A percentile compares a stretch with the other conserved stretches of the same genome.
Evolutionary conservation across 2,888 invertebrate species (phyloP).

Genomic region (Trachelus stipa): DNA sequence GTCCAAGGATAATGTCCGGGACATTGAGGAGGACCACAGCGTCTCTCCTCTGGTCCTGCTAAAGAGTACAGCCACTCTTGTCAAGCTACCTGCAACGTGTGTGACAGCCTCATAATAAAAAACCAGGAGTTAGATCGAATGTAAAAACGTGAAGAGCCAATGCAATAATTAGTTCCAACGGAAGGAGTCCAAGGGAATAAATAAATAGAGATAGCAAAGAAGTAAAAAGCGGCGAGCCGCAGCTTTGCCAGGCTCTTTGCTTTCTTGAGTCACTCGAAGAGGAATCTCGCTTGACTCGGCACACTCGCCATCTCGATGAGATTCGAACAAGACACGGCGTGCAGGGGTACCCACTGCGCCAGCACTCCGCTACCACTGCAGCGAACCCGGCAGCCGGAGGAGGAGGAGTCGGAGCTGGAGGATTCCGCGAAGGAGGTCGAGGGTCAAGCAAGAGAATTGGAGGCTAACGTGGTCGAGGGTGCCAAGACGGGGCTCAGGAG

Average conservation of each 20-base stretch:
- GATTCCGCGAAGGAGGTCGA: constrained; percentile 51
- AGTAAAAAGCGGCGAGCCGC: constrained; percentile 15
- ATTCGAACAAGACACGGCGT: constrained; percentile 74
- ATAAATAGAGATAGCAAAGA: constrained; percentile 18
- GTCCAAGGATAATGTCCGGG: not conserved
- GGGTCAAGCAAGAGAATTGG: constrained; percentile 42
- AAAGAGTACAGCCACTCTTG: not conserved
- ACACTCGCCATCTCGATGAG: constrained; percentile 77
- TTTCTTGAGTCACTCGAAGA: constrained; percentile 66
- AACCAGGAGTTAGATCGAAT: not conserved
- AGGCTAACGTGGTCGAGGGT: constrained; percentile 61
- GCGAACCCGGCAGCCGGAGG: constrained; percentile 16
- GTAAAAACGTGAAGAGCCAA: not conserved
- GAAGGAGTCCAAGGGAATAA: constrained; percentile 33
- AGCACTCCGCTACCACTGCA: constrained; percentile 68
- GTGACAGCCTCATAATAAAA: not conserved
- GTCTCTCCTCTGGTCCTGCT: not conserved
- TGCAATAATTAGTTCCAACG: not conserved
- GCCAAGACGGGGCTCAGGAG: constrained; percentile 65
- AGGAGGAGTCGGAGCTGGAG: constrained; percentile 33
- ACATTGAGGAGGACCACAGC: not conserved
- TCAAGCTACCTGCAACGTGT: not conserved
- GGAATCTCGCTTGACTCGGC: constrained; percentile 75
- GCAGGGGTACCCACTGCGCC: constrained; percentile 74
- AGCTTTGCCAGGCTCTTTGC: constrained; percentile 25